These are phyloP conservation scores for Pedicia rivosa DNA, from an alignment of 2,888 invertebrate species.

Conservation along the genomic window DNA sequence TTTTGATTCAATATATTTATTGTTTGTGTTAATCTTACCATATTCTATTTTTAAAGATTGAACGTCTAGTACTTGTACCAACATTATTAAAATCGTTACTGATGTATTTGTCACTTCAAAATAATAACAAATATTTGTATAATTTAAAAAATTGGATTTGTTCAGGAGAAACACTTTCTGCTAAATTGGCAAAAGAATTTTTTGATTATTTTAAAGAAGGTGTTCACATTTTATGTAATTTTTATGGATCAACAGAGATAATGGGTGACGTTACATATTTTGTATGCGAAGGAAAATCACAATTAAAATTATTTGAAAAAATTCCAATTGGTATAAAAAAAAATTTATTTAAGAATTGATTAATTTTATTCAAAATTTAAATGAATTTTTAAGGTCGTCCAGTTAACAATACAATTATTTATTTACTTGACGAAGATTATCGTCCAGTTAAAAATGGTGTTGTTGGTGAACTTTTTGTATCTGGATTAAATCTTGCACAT, in stretches of 20 bases:
- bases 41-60: conserved; percentile 37
- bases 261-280: conserved; percentile 83
- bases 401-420: conserved; percentile 64
- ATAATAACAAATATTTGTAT: conserved; percentile 37
- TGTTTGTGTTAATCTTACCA: conserved; percentile 6
- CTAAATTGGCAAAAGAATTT: conserved; percentile 55
- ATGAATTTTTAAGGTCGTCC: conserved; percentile 42
- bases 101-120: conserved; percentile 49
- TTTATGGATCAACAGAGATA: conserved; percentile 83
- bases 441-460: conserved; percentile 53
- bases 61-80: conserved; percentile 71
- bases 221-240: conserved; percentile 58
- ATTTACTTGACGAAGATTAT: conserved; percentile 60
- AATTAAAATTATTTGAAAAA: conserved; percentile 45
- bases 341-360: too few species aligned
- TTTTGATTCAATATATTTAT: conserved; percentile 1
- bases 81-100: conserved; percentile 64
- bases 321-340: conserved; percentile 60
- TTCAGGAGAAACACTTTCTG: conserved; percentile 67
- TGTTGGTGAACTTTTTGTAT: conserved; percentile 67
- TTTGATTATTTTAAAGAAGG: conserved; percentile 54
- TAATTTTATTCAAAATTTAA: not conserved
- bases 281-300: conserved; percentile 41
- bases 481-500: conserved; percentile 61
- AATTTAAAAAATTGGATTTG: conserved; percentile 66